Evolutionary conservation across 2,113 vertebrate species (phyloP), one percentile per base, ranked within the genome.

Genomic region (Sciurus niger): DNA sequence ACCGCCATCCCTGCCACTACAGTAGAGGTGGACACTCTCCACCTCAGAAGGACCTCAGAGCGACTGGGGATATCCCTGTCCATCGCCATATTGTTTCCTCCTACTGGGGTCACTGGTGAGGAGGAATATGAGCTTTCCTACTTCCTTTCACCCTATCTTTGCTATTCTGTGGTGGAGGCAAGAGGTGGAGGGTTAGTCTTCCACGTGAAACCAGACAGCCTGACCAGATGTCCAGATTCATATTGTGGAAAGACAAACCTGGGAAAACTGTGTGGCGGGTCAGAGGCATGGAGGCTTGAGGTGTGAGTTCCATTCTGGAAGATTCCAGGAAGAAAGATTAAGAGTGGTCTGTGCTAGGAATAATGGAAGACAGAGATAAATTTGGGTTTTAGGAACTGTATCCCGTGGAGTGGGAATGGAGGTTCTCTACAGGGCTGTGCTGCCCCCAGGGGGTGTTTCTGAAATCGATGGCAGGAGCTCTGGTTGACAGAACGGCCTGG

Each of bases 141-240:
- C 94, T 96, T 95, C 96, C 46, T 92, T 90, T 30, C 43, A n/a
- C 48, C 93, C 76, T 82, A 84, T 68, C 67, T 95, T 97, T 94
- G 70, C 30, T 94, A 58, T 86, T 83, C 90, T 78, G 48, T 14
- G 22, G 18, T 82, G 55, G 83, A 94, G 10, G 1, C 20, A 2
- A 48, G 46, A 40, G 3, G 7, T 46, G 5, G 34, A 88, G 95
- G 13, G 16, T 16, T 84, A 32, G 8, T 53, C 6, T 76, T 95
- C 72, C 32, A 51, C 2, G 32, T 80, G 43, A 95, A 92, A 76
- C 89, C 16, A 70, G 17, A 55, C 4, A 65, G 1, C 32, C 28
- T 84, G 86, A 89, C 18, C 24, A 86, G 48, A 95, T 83, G 34
- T 76, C 8, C 34, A 82, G 48, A 63, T 91, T 74, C 51, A 46